Base-by-base conservation (phyloP, 2,888 invertebrate genomes). In the Papilio protenor region DNA sequence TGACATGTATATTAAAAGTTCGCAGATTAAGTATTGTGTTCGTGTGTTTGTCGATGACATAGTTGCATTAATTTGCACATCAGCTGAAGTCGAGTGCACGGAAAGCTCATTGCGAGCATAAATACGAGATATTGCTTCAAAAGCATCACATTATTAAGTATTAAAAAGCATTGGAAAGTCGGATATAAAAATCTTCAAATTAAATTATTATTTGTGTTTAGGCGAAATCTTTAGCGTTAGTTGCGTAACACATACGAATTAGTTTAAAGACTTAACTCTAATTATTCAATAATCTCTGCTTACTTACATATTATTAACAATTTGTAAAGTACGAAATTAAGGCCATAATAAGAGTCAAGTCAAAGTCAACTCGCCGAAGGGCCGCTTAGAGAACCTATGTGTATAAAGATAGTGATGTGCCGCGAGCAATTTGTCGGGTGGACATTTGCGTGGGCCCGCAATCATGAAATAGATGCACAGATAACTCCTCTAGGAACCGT, bases 1-100 rank as follows among this genome's bases (percentile, higher is more conserved):
- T 77, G 74, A 77, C 59, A 59, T 57, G 74, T 75, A 77, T 74
- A 71, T 77, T 69, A 18, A 27, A 33, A 77, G 57, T 70, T 70
- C 61, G 49, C 59, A 70, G 59, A 75, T 71, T 69, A 77, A 23
- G 55, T n/a, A 66, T 77, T 77, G 74, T 74, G 69, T 23, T 45
- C 52, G 57, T n/a, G 23, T 23, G 74, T 27, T 64, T 75, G 47
- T 75, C 11, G 8, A 12, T 40, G 14, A 33, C 11, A 66, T 11
- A 33, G 14, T 16, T 21, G 21, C n/a, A 14, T 64, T 64, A 66
- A 66, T n/a, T 66, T 64, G 23, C n/a, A 23, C 47, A 8, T 66
- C 8, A 40, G 11, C 18, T 66, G n/a, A 18, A 66, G 66, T 66
- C 66, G 40, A 66, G 66, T 64, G n/a, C 33, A 40, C 18, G 2